Conservation (phyloP, 1,140 invertebrate genomes). For the Helicorthomorpha holstii region DNA sequence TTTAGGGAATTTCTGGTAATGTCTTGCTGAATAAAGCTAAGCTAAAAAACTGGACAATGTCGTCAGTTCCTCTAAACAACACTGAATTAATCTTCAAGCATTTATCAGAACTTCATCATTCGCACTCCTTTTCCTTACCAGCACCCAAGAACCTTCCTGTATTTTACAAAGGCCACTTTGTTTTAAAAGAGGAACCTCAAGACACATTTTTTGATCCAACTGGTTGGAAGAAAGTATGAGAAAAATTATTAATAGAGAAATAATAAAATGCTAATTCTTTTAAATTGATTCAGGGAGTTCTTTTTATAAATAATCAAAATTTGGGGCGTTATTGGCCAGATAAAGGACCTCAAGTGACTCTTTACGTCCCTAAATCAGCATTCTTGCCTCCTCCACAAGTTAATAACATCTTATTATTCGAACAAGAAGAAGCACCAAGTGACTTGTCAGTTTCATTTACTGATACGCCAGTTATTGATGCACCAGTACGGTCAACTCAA, state of each 20-base stretch:
- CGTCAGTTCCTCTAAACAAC: conserved; percentile 17
- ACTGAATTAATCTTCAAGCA: not conserved
- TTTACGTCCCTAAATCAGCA: conserved; percentile 45
- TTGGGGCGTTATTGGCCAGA: conserved; percentile 60
- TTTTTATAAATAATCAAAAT: conserved; percentile 52
- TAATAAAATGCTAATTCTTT: too few species aligned
- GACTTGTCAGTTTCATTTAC: conserved; percentile 13
- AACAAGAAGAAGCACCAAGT: conserved; percentile 22
- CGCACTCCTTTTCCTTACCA: too few species aligned
- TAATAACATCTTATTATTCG: conserved; percentile 24
- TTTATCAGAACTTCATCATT: too few species aligned
- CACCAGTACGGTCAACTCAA: too few species aligned
- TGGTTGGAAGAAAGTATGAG: conserved; percentile 47
- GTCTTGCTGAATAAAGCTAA: conserved; percentile 24
- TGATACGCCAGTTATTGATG: conserved; percentile 12
- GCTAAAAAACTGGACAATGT: conserved; percentile 23
- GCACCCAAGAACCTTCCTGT: conserved; percentile 6
- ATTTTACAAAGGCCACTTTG: conserved; percentile 30
- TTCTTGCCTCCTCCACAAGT: conserved; percentile 19
- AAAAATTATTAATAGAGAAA: too few species aligned
- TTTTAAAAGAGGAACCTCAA: conserved; percentile 15
- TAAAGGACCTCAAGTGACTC: conserved; percentile 52
- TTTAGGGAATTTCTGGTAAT: conserved; percentile 28
- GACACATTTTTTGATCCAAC: conserved; percentile 48
- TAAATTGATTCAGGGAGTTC: conserved; percentile 37